Evolutionary conservation across 2,113 vertebrate species (phyloP).

Genomic region (Scomber scombrus): DNA sequence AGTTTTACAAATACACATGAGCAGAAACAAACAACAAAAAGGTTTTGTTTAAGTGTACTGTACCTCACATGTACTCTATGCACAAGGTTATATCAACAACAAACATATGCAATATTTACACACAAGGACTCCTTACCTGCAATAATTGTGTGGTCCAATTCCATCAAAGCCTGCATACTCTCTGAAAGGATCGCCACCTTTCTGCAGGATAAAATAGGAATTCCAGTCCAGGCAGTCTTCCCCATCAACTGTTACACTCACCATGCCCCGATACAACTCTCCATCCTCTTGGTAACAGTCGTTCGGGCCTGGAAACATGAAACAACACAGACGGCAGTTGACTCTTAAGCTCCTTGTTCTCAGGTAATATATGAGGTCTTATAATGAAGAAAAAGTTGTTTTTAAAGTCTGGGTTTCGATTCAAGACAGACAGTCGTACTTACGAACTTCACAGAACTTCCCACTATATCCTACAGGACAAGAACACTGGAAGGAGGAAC

Average conservation of each 20-base stretch:
- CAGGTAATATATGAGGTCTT: neutral
- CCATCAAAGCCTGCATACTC: slow-evolving; percentile 51
- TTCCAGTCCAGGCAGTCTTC: slow-evolving; percentile 79
- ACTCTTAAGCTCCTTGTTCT: neutral
- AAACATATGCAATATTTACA: neutral
- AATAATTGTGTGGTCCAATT: slow-evolving; percentile 74
- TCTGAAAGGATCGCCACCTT: slow-evolving; percentile 35
- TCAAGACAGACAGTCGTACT: neutral
- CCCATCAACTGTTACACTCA: slow-evolving; percentile 63
- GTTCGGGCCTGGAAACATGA: slow-evolving; percentile 44
- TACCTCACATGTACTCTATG: neutral
- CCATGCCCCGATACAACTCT: slow-evolving; percentile 65
- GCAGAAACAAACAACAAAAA: neutral
- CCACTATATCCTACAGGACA: slow-evolving; percentile 70
- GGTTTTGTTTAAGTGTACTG: neutral
- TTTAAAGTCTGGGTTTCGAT: neutral
- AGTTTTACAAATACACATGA: neutral
- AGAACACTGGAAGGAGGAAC: slow-evolving; percentile 55
- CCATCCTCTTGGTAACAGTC: slow-evolving; percentile 77
- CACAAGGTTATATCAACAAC: neutral
- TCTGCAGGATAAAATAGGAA: slow-evolving; percentile 61
- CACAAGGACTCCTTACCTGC: slow-evolving; percentile 66
- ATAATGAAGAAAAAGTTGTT: neutral
- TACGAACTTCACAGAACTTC: slow-evolving; percentile 78
- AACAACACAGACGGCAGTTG: neutral